Conservation (phyloP, 1,140 invertebrate species). For the Kradibia gibbosae region DNA sequence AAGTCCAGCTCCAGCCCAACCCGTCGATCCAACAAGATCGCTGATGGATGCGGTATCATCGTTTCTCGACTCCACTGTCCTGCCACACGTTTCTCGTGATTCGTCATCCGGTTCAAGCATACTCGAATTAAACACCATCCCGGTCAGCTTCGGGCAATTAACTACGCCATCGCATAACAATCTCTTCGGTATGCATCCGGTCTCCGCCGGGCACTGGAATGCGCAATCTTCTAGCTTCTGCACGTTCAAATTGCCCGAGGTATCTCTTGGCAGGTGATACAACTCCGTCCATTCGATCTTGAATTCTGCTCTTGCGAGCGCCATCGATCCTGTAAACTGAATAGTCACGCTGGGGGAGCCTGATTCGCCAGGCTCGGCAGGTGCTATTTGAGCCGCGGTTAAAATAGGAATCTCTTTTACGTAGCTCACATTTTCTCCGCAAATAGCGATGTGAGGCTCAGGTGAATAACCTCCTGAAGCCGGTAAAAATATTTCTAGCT, state of each 20-base stretch:
- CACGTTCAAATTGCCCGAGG: constrained; percentile 85
- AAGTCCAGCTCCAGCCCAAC: constrained; percentile 68
- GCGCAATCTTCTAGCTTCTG: constrained; percentile 79
- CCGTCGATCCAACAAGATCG: constrained; percentile 61
- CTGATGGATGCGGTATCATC: constrained; percentile 8
- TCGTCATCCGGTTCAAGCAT: constrained; percentile 66
- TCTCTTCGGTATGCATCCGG: constrained; percentile 85
- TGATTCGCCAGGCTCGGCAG: constrained; percentile 75
- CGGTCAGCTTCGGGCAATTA: constrained; percentile 83
- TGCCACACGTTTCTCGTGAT: constrained; percentile 63
- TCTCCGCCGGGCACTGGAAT: constrained; percentile 88
- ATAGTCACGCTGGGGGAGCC: constrained; percentile 75
- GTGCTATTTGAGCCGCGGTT: constrained; percentile 66
- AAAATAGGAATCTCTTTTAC: constrained; percentile 84
- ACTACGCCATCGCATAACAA: constrained; percentile 89
- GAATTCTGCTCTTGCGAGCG: constrained; percentile 85
- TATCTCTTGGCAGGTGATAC: constrained; percentile 87
- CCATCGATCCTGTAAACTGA: constrained; percentile 81
- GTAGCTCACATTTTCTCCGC: constrained; percentile 86
- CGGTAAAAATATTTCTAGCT: constrained; percentile 86
- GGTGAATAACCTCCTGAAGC: constrained; percentile 65
- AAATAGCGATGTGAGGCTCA: constrained; percentile 83
- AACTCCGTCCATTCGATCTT: constrained; percentile 92
- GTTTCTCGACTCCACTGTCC: constrained; percentile 34
- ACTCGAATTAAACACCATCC: constrained; percentile 58